Conservation (phyloP, 2,113 vertebrate genomes). For the Etheostoma spectabile region DNA sequence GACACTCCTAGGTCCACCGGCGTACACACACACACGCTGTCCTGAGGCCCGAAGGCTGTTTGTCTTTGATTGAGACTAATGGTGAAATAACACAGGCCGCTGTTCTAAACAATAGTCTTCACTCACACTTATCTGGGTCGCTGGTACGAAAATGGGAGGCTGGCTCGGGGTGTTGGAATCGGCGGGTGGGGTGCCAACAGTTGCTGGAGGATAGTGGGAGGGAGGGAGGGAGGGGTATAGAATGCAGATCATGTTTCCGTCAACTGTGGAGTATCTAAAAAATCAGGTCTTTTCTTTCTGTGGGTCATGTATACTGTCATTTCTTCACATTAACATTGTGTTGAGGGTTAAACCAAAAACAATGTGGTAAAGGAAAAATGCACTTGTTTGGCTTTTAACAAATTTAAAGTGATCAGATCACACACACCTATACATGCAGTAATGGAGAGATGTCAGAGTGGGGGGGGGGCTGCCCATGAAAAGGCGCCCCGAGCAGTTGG, state of each 20-base stretch:
- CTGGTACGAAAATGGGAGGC: constrained; percentile 57
- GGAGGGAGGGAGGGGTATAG: background rate
- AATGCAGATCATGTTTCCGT: background rate
- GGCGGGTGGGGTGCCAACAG: constrained; percentile 12
- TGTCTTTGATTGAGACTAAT: constrained; percentile 79
- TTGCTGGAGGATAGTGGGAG: constrained; percentile 25
- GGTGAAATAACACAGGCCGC: constrained; percentile 76
- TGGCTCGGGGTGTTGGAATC: constrained; percentile 36
- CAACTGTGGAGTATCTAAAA: background rate
- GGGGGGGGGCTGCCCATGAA: too few relatives aligned
- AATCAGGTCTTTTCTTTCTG: constrained; percentile 8
- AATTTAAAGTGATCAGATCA: background rate
- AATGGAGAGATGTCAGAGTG: too few relatives aligned
- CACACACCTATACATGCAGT: too few relatives aligned
- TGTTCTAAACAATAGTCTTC: constrained; percentile 76
- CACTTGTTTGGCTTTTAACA: background rate
- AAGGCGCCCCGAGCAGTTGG: too few relatives aligned
- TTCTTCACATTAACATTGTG: constrained; percentile 5
- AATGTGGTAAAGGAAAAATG: background rate
- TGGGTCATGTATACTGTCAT: background rate
- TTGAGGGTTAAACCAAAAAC: background rate
- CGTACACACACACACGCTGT: constrained; percentile 24
- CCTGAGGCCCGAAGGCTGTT: constrained; percentile 56
- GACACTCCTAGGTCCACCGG: constrained; percentile 42
- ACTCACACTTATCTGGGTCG: constrained; percentile 75